Base-by-base conservation (phyloP, 2,113 vertebrate genomes). In the Oostethus manadensis region DNA sequence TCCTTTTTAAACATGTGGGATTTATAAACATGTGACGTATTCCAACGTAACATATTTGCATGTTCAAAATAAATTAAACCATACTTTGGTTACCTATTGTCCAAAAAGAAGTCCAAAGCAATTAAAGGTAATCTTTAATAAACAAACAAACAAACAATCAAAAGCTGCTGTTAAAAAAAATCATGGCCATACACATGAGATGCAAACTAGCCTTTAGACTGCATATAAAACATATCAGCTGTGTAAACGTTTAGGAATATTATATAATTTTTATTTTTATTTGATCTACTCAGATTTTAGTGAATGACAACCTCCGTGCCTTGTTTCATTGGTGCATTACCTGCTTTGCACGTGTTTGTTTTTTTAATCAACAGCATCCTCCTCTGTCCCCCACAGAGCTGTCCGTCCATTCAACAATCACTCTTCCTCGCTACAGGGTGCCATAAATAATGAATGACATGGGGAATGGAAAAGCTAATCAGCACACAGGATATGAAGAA, bases 391-490 rank as follows among this genome's bases (percentile, higher is more conserved):
- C 63, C 60, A 42, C 61, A 46, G 51, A 58, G 69, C 26, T 56
- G 50, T 73, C 69, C 44, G 38, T 71, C 65, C 57, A 63, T 42
- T 62, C 60, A 58, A 23, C 43, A 35, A 56, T 65, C 77, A 63
- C 56, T 66, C 64, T 40, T 74, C 29, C 67, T 70, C 60, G 64
- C 70, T 45, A 51, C 60, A 60, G 66, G 62, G 58, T 59, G 20
- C 4, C 60, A 84, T 86, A 51, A 84, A 82, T 82, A 80, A 84
- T 81, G 23, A 50, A 78, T 62, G 40, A n/a, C 16, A 57, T n/a
- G 15, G 14, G 33, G 6, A 21, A 55, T 55, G 33, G 29, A 55
- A 38, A 40, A 18, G 33, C n/a, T 38, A 33, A 18, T 35, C 26
- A 54, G 17, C 17, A 54, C 33, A 35, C 10, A 35, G 15, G 51